Evolutionary conservation across 2,113 vertebrate species (phyloP).

Genomic region (Perca schrenkii): DNA sequence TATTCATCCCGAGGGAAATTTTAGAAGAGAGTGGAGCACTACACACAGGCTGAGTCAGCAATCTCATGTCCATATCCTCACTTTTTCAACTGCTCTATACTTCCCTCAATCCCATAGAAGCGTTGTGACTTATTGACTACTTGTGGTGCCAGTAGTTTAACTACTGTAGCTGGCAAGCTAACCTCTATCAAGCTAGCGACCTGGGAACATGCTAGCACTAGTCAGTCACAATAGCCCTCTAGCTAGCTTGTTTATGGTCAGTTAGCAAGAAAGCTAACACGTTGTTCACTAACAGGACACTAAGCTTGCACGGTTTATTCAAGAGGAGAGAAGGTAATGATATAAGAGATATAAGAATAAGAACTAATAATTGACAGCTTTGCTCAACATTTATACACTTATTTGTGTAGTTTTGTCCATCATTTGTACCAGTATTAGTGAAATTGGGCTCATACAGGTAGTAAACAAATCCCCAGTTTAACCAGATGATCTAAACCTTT

Average conservation of each 20-base stretch:
- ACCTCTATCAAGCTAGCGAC: not conserved
- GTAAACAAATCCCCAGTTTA: not conserved
- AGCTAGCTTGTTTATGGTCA: not conserved
- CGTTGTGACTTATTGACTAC: not conserved
- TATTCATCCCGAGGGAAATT: too few relatives aligned
- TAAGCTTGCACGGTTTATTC: not conserved
- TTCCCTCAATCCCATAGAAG: not conserved
- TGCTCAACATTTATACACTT: too few relatives aligned
- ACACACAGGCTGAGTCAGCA: slow-evolving; percentile 23
- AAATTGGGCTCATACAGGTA: not conserved
- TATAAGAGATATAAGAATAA: too few relatives aligned
- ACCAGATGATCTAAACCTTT: not conserved
- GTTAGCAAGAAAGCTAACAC: not conserved
- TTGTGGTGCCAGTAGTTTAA: not conserved
- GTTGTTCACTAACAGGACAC: not conserved
- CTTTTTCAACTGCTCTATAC: not conserved
- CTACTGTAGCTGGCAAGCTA: not conserved
- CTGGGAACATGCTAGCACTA: not conserved
- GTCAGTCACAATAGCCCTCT: not conserved
- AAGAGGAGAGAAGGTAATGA: not conserved
- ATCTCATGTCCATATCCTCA: not conserved
- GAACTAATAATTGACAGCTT: not conserved
- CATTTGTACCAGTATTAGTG: not conserved
- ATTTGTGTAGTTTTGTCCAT: too few relatives aligned
- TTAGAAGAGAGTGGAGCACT: not conserved